Percentiles rank a stretch among this genome's conserved stretches.
These are phyloP conservation scores for Drosophila ironensis DNA, from an alignment of 1,140 invertebrate species.

Conservation along the genomic window DNA sequence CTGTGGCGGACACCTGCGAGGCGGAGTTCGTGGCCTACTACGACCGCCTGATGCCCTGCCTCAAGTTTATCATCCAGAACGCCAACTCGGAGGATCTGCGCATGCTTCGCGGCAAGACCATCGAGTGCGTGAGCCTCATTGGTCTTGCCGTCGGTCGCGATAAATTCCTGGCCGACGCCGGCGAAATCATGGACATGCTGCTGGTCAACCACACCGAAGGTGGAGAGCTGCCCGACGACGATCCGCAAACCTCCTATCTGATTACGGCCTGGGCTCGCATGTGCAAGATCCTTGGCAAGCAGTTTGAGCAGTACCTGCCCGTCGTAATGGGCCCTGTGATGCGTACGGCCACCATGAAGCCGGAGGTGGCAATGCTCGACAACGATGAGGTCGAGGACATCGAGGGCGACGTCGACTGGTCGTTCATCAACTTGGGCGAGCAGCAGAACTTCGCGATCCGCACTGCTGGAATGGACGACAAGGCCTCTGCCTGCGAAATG, in stretches of 20 bases:
- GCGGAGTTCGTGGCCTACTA: conserved; percentile 92
- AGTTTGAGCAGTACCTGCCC: conserved; percentile 98
- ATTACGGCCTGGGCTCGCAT: conserved; percentile 99
- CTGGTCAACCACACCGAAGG: conserved; percentile 94
- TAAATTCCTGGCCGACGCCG: conserved; percentile 96
- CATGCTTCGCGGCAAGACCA: conserved; percentile 96
- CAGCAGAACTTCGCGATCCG: conserved; percentile 97
- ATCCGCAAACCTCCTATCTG: conserved; percentile 98
- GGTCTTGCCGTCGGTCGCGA: conserved; percentile 98
- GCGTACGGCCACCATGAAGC: conserved; percentile 96
- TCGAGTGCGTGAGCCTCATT: conserved; percentile 99
- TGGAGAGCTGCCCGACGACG: conserved; percentile 92
- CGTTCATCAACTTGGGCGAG: conserved; percentile 98
- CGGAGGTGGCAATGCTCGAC: conserved; percentile 97
- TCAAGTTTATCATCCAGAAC: conserved; percentile 99
- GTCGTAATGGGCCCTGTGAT: conserved; percentile 98
- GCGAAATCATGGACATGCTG: conserved; percentile 97
- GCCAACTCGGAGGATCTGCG: conserved; percentile 93
- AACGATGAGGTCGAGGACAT: conserved; percentile 94
- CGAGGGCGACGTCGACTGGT: conserved; percentile 96
- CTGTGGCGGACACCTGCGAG: conserved; percentile 99
- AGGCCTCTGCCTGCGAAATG: conserved; percentile 99
- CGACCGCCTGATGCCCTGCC: conserved; percentile 95
- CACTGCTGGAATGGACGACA: conserved; percentile 97
- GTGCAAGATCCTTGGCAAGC: conserved; percentile 97